phyloP scores from a whole-genome alignment of 2,797 vertebrate genomes.

The Paedocypris micromegethes region DNA sequence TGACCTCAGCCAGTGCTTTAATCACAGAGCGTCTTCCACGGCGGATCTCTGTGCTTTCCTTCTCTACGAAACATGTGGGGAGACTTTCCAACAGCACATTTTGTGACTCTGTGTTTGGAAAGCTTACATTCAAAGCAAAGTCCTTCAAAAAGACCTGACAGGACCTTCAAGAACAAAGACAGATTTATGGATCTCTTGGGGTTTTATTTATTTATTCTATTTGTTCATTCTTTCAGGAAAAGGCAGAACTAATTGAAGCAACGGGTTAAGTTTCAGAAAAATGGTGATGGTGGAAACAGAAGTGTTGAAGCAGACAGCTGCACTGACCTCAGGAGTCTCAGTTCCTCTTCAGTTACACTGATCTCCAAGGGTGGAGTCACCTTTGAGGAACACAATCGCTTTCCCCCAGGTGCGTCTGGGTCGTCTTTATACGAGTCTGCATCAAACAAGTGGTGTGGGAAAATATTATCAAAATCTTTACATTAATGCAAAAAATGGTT shows the following conservation, averaged over 20 bases:
- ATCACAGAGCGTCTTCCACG: slow-evolving; percentile 80
- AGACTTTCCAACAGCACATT: slow-evolving; percentile 79
- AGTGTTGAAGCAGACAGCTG: slow-evolving; percentile 15
- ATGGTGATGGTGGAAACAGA: slow-evolving; percentile 11
- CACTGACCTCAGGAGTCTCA: slow-evolving; percentile 80
- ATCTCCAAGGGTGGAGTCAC: slow-evolving; percentile 84
- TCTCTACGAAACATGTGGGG: slow-evolving; percentile 87
- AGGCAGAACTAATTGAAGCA: slow-evolving; percentile 17
- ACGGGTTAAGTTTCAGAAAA: slow-evolving; percentile 8
- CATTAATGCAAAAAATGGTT: too few species aligned
- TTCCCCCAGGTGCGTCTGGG: slow-evolving; percentile 69
- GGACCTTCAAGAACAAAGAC: slow-evolving; percentile 66
- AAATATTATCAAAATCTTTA: neutral
- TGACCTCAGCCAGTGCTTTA: slow-evolving; percentile 82
- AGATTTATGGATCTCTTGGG: neutral
- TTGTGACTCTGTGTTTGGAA: slow-evolving; percentile 64
- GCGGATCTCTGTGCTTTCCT: slow-evolving; percentile 83
- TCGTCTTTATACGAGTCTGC: slow-evolving; percentile 86
- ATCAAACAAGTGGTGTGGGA: slow-evolving; percentile 26
- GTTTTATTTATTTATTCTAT: too few species aligned
- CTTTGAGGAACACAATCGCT: slow-evolving; percentile 79
- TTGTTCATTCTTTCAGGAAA: neutral
- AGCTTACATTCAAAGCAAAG: slow-evolving; percentile 80
- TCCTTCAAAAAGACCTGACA: slow-evolving; percentile 73
- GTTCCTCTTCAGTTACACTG: slow-evolving; percentile 81